Conservation (phyloP, 1,140 invertebrate genomes). For the Euwallacea similis region DNA sequence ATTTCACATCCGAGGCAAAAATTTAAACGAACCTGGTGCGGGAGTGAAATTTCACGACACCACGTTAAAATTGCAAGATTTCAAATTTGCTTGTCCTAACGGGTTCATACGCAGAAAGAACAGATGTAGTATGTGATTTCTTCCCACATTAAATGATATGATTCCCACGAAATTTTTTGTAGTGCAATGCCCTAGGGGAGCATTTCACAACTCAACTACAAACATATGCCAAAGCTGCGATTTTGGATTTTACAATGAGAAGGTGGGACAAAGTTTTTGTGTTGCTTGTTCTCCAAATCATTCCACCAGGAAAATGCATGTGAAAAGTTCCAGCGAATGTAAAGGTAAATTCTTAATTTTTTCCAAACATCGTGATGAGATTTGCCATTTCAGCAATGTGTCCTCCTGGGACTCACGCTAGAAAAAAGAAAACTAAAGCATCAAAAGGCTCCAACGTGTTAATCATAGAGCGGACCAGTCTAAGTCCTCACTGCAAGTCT, state of each 20-base stretch:
- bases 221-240: conserved; percentile 62
- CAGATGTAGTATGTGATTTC: conserved; percentile 47
- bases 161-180: conserved; percentile 19
- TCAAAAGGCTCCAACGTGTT: conserved; percentile 35
- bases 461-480: conserved; percentile 43
- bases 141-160: conserved; percentile 13
- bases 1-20: conserved; percentile 42
- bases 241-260: conserved; percentile 64
- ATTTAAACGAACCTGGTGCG: conserved; percentile 12
- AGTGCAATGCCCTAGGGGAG: conserved; percentile 69
- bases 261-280: conserved; percentile 60
- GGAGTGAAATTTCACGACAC: no score
- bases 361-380: not conserved
- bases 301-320: conserved; percentile 61
- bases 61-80: not conserved
- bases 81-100: conserved; percentile 42
- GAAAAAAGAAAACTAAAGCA: conserved; percentile 44
- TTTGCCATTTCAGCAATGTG: conserved; percentile 49
- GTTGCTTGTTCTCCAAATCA: conserved; percentile 63
- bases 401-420: conserved; percentile 51
- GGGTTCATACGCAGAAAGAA: conserved; percentile 48
- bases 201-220: conserved; percentile 62
- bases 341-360: conserved; percentile 55
- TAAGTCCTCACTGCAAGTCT: conserved; percentile 59
- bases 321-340: conserved; percentile 62